Conservation (phyloP, 2,888 invertebrate species). For the Mechanitis messenoides region DNA sequence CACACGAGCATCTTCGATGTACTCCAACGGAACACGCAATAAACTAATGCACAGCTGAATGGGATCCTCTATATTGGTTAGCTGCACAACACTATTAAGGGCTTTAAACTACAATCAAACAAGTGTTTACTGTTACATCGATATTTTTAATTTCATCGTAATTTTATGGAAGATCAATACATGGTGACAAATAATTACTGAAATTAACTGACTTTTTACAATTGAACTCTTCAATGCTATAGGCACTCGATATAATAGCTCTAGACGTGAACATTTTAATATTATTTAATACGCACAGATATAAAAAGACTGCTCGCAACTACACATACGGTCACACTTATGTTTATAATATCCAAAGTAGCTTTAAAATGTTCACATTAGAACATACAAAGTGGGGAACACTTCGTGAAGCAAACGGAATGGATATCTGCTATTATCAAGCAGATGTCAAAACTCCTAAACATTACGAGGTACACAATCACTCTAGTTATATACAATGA, state of each 20-base stretch:
- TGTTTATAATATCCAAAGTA: slow-evolving; percentile 66
- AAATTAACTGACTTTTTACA: slow-evolving; percentile 75
- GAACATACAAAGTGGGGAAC: slow-evolving; percentile 48
- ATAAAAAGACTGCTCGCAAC: slow-evolving; percentile 64
- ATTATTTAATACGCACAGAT: slow-evolving; percentile 60
- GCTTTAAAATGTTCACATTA: slow-evolving; percentile 72
- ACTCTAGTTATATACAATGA: slow-evolving; percentile 71
- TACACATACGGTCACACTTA: slow-evolving; percentile 65
- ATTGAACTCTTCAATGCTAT: slow-evolving; percentile 73
- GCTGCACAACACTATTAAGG: not conserved
- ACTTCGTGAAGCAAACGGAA: slow-evolving; percentile 60
- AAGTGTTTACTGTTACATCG: slow-evolving; percentile 71
- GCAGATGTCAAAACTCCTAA: slow-evolving; percentile 62
- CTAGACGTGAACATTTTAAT: slow-evolving; percentile 74
- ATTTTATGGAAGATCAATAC: slow-evolving; percentile 78
- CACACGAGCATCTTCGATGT: not conserved
- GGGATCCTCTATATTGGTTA: slow-evolving; percentile 5
- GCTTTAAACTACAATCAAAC: slow-evolving; percentile 49
- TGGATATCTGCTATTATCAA: slow-evolving; percentile 56
- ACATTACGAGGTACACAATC: slow-evolving; percentile 58
- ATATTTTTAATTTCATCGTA: slow-evolving; percentile 77
- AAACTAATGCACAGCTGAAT: not conserved
- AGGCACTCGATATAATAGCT: slow-evolving; percentile 76
- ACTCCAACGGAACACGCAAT: too few relatives aligned
- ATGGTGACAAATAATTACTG: slow-evolving; percentile 75